phyloP scores from a whole-genome alignment of 2,797 vertebrate species.

The Apogon hyalosoma region DNA sequence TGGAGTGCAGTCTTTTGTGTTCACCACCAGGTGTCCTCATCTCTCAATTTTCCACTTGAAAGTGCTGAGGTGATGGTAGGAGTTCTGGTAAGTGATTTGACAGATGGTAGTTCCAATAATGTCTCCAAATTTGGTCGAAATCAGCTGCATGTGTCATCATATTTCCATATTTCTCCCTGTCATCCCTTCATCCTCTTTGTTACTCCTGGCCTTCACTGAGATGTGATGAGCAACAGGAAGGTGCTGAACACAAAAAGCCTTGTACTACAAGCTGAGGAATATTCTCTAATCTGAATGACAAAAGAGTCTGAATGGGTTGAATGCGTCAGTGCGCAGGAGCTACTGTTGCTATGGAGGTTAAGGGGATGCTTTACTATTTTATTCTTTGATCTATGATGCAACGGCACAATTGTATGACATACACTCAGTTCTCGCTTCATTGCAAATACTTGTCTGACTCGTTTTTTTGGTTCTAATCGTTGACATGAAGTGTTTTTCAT shows the following conservation, averaged over 20 bases:
- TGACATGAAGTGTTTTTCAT: background rate
- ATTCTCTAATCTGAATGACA: conserved; percentile 85
- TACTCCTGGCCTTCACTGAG: conserved; percentile 35
- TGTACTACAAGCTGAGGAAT: conserved; percentile 66
- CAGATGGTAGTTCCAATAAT: conserved; percentile 4
- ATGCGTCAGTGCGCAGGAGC: conserved; percentile 67
- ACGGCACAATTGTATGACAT: conserved; percentile 38
- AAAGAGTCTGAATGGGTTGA: conserved; percentile 74
- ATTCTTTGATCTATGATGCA: conserved; percentile 66
- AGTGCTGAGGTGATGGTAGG: conserved; percentile 14
- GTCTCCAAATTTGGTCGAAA: conserved; percentile 3
- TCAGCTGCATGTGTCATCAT: background rate
- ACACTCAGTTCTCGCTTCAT: conserved; percentile 20
- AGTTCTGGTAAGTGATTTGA: conserved; percentile 27
- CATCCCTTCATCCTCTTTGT: conserved; percentile 19
- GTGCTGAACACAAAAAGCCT: conserved; percentile 67
- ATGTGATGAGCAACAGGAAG: conserved; percentile 56
- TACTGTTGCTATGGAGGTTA: conserved; percentile 81
- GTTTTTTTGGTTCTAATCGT: no score
- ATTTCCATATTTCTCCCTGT: conserved; percentile 3
- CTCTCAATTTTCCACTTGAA: conserved; percentile 19
- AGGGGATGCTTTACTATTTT: conserved; percentile 54
- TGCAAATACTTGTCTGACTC: background rate
- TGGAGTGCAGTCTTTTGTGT: conserved; percentile 13
- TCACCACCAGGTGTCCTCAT: conserved; percentile 80